Conservation (phyloP, 2,113 vertebrate species). For the Microtus richardsoni region DNA sequence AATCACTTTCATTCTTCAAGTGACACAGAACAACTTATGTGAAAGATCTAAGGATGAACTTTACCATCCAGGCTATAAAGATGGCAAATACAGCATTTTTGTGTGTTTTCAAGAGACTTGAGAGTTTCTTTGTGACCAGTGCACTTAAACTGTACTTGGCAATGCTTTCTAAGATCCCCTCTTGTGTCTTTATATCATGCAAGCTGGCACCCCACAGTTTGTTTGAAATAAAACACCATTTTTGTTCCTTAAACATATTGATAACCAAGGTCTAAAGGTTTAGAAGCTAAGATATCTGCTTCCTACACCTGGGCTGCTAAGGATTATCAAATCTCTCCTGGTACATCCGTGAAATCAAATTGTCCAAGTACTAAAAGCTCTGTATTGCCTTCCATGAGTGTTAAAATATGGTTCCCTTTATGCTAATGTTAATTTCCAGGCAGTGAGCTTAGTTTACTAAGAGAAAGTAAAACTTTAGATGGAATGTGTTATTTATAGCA, state of each 20-base stretch:
- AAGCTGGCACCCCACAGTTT: neutral
- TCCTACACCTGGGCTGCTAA: neutral
- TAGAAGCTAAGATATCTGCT: neutral
- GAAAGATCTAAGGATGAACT: neutral
- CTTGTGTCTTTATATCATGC: neutral
- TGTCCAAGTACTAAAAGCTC: neutral
- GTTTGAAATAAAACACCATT: neutral
- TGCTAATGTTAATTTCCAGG: slow-evolving; percentile 7
- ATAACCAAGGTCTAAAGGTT: neutral
- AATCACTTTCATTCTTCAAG: neutral
- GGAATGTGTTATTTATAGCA: slow-evolving; percentile 65
- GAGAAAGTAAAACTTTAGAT: slow-evolving; percentile 68
- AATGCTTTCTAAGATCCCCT: neutral
- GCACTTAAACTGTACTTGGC: neutral
- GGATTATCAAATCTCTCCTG: neutral
- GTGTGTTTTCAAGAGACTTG: neutral
- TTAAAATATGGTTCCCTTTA: neutral
- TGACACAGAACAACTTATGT: neutral
- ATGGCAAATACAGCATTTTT: neutral
- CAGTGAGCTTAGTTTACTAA: slow-evolving; percentile 19
- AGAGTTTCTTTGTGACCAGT: neutral
- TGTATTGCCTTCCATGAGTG: neutral
- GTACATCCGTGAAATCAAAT: neutral
- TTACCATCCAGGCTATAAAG: neutral
- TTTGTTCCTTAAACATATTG: neutral